phyloP scores from a whole-genome alignment of 2,888 invertebrate genomes.

The Microplitis manilae region DNA sequence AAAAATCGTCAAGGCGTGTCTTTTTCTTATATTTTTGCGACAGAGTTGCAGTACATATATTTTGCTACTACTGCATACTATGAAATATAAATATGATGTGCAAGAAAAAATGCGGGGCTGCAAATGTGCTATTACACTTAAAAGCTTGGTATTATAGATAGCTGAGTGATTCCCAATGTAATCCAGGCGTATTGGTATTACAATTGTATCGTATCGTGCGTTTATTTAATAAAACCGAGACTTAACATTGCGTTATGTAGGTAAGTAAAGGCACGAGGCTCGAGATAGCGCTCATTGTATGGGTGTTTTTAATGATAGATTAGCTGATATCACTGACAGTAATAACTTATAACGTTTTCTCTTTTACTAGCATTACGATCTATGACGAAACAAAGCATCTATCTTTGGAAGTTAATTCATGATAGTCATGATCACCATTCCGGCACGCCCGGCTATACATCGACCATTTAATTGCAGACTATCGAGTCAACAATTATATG shows the following conservation, averaged over 20 bases:
- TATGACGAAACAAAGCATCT: conserved; percentile 47
- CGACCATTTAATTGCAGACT: conserved; percentile 32
- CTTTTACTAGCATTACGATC: conserved; percentile 12
- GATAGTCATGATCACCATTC: conserved; percentile 39
- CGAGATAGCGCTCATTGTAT: conserved; percentile 24
- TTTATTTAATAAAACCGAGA: background rate
- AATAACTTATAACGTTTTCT: conserved; percentile 40
- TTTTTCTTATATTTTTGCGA: conserved; percentile 13
- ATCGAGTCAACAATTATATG: conserved; percentile 33
- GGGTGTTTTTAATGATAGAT: conserved; percentile 52
- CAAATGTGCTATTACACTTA: background rate
- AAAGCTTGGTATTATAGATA: background rate
- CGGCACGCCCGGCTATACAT: conserved; percentile 45
- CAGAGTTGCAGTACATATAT: conserved; percentile 2
- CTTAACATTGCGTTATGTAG: background rate
- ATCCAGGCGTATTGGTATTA: background rate
- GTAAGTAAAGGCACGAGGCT: no score
- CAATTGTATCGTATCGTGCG: background rate
- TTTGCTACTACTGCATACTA: background rate
- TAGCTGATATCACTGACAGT: conserved; percentile 45
- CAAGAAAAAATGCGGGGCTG: no score
- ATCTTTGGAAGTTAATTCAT: conserved; percentile 42
- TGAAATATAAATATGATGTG: no score
- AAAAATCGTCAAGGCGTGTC: conserved; percentile 37
- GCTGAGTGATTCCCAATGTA: background rate